phyloP scores from a whole-genome alignment of 2,113 vertebrate species.

The Nicator chloris region DNA sequence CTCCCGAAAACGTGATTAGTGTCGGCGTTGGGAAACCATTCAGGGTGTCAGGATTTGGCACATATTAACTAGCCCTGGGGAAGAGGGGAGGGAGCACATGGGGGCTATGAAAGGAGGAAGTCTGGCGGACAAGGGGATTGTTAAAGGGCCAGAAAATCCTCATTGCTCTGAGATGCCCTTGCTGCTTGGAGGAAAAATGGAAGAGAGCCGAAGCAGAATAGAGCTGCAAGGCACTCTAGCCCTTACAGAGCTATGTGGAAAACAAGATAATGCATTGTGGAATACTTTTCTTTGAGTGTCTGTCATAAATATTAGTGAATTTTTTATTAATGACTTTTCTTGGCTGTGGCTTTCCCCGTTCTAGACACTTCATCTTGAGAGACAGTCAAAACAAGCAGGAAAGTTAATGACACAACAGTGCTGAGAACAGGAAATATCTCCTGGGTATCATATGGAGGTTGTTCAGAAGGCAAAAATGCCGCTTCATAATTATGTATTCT shows the following conservation, averaged over 20 bases:
- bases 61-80: slow-evolving; percentile 59
- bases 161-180: neutral
- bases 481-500: neutral
- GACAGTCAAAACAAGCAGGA: slow-evolving; percentile 5
- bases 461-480: neutral
- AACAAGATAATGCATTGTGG: neutral
- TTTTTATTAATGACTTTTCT: neutral
- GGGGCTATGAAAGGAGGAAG: slow-evolving; percentile 59
- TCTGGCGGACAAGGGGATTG: slow-evolving; percentile 40
- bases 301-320: neutral
- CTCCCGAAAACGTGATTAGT: slow-evolving; percentile 72
- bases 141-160: slow-evolving; percentile 58
- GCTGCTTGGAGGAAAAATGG: slow-evolving; percentile 11
- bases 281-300: neutral
- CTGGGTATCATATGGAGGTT: neutral
- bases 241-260: neutral
- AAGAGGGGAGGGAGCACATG: slow-evolving; percentile 3
- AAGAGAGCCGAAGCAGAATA: neutral
- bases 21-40: slow-evolving; percentile 69
- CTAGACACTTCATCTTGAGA: neutral
- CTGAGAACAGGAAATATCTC: neutral
- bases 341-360: neutral
- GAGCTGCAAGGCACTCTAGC: neutral
- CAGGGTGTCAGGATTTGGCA: slow-evolving; percentile 72
- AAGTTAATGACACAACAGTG: neutral